Conservation (phyloP, 1,140 invertebrate species). For the Saccostrea glomerata region DNA sequence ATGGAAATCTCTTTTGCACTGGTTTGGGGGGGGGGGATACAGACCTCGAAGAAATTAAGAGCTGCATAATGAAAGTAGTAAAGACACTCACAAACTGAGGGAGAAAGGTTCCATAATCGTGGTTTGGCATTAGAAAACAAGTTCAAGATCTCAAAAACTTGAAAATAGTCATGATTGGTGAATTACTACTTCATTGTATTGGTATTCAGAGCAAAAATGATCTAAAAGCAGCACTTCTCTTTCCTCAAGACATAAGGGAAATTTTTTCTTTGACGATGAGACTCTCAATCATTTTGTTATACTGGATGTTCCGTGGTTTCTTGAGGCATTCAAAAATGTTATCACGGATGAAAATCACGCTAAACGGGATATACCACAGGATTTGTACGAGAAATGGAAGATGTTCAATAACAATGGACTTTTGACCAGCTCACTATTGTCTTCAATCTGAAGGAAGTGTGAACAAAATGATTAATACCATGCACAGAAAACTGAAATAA, state of each 20-base stretch:
- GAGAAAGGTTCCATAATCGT: too few species aligned
- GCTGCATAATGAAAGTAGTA: too few species aligned
- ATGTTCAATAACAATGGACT: background rate
- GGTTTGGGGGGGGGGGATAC: too few species aligned
- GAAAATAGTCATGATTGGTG: background rate
- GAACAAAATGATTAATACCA: background rate
- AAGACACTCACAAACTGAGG: too few species aligned
- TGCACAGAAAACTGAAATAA: background rate
- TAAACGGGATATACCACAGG: background rate
- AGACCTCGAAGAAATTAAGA: too few species aligned
- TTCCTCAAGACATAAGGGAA: background rate
- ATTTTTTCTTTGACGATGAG: background rate
- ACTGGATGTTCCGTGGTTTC: background rate
- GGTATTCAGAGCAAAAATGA: background rate
- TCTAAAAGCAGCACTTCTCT: background rate
- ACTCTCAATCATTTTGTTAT: background rate
- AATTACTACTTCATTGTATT: background rate
- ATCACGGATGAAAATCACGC: background rate
- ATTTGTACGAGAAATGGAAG: background rate
- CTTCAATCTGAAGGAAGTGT: background rate
- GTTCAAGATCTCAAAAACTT: too few species aligned
- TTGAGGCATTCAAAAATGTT: background rate
- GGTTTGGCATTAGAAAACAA: too few species aligned
- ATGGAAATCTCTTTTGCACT: too few species aligned
- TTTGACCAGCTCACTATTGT: background rate